These are phyloP conservation scores for Frankliniella intonsa DNA, from an alignment of 2,888 invertebrate genomes.

Conservation along the genomic window DNA sequence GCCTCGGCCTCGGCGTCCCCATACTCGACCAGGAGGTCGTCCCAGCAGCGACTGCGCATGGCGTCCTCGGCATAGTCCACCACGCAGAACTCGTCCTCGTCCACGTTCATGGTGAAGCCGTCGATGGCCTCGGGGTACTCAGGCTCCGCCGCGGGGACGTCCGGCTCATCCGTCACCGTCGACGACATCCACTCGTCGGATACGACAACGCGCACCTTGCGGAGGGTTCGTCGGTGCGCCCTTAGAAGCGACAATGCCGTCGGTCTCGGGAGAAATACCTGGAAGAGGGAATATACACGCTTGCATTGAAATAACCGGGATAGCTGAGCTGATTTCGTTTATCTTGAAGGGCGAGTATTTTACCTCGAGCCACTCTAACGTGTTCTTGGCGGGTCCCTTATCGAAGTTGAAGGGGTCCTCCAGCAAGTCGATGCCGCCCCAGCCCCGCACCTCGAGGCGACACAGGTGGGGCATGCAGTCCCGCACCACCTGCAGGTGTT, in stretches of 20 bases:
- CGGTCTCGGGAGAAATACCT: background rate
- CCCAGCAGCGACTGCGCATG: slow-evolving; percentile 1
- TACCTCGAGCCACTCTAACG: background rate
- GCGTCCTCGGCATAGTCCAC: background rate
- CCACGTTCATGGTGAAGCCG: background rate
- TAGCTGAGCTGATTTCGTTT: background rate
- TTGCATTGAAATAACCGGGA: background rate
- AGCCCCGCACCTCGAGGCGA: background rate
- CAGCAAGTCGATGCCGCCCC: background rate
- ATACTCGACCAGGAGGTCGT: background rate
- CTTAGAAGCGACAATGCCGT: background rate
- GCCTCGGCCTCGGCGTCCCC: background rate
- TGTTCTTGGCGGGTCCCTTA: background rate
- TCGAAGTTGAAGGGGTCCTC: background rate
- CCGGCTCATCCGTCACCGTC: background rate
- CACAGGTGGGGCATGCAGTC: background rate
- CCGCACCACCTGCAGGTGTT: slow-evolving; percentile 15
- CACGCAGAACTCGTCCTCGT: background rate
- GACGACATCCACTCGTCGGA: background rate
- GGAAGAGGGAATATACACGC: background rate
- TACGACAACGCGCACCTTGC: background rate
- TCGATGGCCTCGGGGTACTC: background rate
- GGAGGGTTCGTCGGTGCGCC: background rate
- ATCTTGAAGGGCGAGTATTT: background rate
- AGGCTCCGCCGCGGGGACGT: background rate